A percentile compares a stretch with the other conserved stretches of the same genome.
Evolutionary conservation across 2,888 invertebrate genomes (phyloP).

Genomic region (Conchocele bisecta): DNA sequence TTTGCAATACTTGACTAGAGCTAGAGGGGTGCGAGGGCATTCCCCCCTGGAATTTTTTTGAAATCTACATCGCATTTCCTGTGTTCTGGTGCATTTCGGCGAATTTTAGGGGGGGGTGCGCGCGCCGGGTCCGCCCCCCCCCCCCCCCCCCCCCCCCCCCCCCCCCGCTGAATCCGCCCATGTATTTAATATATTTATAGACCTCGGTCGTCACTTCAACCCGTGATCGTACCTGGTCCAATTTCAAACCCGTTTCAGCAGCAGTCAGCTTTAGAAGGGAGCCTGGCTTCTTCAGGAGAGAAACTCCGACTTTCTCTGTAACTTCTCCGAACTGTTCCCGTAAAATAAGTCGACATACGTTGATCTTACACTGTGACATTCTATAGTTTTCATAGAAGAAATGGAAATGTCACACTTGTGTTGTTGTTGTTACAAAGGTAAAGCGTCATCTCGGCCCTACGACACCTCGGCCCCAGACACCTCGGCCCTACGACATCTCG

Average conservation of each 20-base stretch:
- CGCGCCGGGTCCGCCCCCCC: too few relatives aligned
- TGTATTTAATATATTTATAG: background rate
- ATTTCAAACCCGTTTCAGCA: conserved; percentile 85
- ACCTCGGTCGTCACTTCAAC: background rate
- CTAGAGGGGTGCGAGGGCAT: too few relatives aligned
- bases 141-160: too few relatives aligned
- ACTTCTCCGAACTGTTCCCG: conserved; percentile 91
- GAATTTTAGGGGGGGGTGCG: too few relatives aligned
- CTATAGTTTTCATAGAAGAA: background rate
- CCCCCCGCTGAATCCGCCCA: too few relatives aligned
- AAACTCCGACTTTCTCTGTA: conserved; percentile 89
- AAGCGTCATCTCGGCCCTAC: background rate
- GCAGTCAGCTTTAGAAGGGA: conserved; percentile 88
- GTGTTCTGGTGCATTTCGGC: too few relatives aligned
- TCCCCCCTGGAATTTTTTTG: too few relatives aligned
- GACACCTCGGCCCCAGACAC: background rate
- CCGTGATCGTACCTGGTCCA: conserved; percentile 66
- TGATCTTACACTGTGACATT: conserved; percentile 69
- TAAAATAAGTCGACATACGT: conserved; percentile 81
- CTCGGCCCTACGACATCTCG: too few relatives aligned
- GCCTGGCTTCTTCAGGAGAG: conserved; percentile 88
- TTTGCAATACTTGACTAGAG: too few relatives aligned
- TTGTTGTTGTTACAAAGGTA: background rate
- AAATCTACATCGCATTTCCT: too few relatives aligned
- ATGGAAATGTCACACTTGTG: background rate